phyloP scores from a whole-genome alignment of 2,888 invertebrate genomes.

The Nemurella pictetii region DNA sequence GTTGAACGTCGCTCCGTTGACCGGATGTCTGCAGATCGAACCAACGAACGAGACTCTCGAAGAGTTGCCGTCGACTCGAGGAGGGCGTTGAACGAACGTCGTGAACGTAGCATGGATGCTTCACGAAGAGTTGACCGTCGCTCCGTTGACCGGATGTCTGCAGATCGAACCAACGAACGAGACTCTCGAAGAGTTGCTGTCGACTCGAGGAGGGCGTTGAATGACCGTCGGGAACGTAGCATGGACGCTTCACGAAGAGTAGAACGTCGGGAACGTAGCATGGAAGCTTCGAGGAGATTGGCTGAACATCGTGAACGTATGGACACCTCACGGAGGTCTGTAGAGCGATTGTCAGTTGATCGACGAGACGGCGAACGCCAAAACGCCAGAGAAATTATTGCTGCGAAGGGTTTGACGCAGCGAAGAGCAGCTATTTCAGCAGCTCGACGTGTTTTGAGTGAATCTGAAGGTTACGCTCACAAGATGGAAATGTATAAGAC shows the following conservation, averaged over 20 bases:
- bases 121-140: no score
- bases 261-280: background rate
- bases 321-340: no score
- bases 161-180: no score
- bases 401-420: background rate
- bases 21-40: background rate
- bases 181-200: no score
- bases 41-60: background rate
- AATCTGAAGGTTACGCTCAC: background rate
- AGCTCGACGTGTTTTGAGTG: background rate
- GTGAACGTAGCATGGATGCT: no score
- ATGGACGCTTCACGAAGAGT: no score
- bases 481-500: background rate
- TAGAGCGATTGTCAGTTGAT: background rate
- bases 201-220: no score
- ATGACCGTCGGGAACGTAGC: no score
- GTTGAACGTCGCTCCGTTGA: background rate
- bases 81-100: background rate
- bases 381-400: background rate
- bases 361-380: background rate
- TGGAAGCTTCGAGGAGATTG: background rate
- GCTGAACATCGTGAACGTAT: background rate
- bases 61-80: no score
- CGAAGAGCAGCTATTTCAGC: background rate
- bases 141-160: no score